These are phyloP conservation scores for Fundulus diaphanus DNA, from an alignment of 2,797 vertebrate species.

Conservation along the genomic window DNA sequence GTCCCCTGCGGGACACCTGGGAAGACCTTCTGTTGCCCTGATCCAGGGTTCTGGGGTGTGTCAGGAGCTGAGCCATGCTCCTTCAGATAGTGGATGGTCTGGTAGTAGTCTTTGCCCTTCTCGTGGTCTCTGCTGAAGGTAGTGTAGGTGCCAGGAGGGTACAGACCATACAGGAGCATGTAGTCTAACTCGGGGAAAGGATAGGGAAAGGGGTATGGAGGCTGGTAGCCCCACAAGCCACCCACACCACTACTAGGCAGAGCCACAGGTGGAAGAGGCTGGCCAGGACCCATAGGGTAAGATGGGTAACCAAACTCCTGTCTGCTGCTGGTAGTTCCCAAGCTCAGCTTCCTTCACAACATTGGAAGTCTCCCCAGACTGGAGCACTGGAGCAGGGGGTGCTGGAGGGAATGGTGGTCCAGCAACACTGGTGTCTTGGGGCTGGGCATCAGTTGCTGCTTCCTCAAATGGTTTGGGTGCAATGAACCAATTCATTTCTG, in stretches of 20 bases:
- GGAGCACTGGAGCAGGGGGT: neutral
- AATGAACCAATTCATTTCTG: neutral
- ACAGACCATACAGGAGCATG: conserved; percentile 2
- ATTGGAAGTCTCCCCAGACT: neutral
- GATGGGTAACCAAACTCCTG: conserved; percentile 9
- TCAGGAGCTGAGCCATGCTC: too few species aligned
- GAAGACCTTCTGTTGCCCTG: too few species aligned
- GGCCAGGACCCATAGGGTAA: neutral
- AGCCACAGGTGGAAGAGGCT: neutral
- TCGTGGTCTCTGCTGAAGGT: conserved; percentile 1
- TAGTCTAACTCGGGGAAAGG: neutral
- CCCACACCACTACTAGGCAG: neutral
- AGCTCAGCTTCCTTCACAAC: neutral
- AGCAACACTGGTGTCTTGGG: neutral
- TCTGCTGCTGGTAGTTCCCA: conserved; percentile 10
- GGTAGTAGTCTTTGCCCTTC: conserved; percentile 6
- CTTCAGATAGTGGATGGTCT: conserved; percentile 1
- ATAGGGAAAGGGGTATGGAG: neutral
- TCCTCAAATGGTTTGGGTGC: neutral
- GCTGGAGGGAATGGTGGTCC: neutral
- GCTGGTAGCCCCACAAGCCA: neutral
- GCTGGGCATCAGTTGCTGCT: neutral
- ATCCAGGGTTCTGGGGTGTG: too few species aligned
- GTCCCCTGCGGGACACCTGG: neutral
- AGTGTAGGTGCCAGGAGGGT: too few species aligned